phyloP scores from a whole-genome alignment of 2,797 vertebrate genomes.

The Propithecus deckenii region DNA sequence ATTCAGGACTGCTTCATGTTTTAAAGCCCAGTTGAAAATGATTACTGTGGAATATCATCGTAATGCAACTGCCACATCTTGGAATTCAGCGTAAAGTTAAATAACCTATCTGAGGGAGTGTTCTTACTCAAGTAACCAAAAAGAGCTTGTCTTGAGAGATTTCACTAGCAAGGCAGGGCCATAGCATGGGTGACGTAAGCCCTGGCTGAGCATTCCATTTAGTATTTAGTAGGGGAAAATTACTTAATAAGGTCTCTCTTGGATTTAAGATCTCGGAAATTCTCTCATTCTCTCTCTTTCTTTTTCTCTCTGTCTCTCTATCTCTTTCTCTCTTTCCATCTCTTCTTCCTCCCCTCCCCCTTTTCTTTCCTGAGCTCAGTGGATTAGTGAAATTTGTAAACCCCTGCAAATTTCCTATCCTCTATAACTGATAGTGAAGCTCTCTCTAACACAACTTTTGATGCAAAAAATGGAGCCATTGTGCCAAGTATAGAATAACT shows the following conservation, averaged over 20 bases:
- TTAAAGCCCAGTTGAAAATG: neutral
- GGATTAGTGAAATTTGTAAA: neutral
- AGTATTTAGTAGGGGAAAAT: neutral
- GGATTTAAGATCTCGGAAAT: slow-evolving; percentile 11
- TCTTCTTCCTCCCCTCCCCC: neutral
- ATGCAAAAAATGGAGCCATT: neutral
- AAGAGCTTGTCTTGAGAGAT: neutral
- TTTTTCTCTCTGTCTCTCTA: neutral
- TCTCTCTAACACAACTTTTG: neutral
- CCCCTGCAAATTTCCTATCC: neutral
- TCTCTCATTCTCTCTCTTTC: neutral
- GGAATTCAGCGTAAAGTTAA: neutral
- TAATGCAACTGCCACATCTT: neutral
- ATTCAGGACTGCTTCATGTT: slow-evolving; percentile 12
- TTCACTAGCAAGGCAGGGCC: neutral
- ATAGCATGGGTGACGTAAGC: neutral
- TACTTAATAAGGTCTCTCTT: neutral
- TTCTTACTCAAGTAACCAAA: neutral
- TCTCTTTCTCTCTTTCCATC: neutral
- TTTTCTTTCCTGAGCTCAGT: neutral
- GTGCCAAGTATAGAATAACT: neutral
- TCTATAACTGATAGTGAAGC: neutral
- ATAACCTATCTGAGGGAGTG: neutral
- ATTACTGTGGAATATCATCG: neutral
- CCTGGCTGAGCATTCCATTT: neutral